phyloP scores from a whole-genome alignment of 2,113 vertebrate species.

The Riparia riparia region DNA sequence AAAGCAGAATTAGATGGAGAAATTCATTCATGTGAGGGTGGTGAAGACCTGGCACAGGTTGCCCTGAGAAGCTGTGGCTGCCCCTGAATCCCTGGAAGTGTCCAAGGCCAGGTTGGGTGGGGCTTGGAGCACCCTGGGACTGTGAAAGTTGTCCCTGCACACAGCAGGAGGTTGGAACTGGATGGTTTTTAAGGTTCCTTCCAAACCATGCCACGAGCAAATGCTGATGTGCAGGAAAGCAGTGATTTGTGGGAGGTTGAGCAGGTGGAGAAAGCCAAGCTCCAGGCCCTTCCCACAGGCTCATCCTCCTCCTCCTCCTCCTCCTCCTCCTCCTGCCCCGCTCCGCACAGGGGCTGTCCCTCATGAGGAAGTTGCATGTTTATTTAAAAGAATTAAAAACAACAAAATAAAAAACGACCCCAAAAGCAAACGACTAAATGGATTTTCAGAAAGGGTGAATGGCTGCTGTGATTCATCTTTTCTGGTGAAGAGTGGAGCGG shows the following conservation, averaged over 20 bases:
- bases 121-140: rapidly evolving
- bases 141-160: background rate
- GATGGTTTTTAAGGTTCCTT: background rate
- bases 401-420: background rate
- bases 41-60: background rate
- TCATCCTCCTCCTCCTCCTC: background rate
- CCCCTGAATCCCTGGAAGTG: background rate
- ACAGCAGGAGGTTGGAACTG: rapidly evolving
- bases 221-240: background rate
- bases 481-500: conserved; percentile 54
- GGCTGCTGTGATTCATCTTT: conserved; percentile 62
- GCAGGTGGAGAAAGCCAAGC: background rate
- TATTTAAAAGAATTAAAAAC: background rate
- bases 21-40: background rate
- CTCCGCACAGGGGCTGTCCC: rapidly evolving
- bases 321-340: rapidly evolving
- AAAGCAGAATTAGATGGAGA: background rate
- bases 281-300: background rate
- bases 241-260: background rate
- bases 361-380: background rate
- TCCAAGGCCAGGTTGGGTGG: background rate
- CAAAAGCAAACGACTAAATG: background rate
- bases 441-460: conserved; percentile 28
- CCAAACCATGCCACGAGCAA: background rate
- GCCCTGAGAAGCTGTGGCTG: background rate